Evolutionary conservation across 1,140 invertebrate species (phyloP).

Genomic region (Linepithema humile): DNA sequence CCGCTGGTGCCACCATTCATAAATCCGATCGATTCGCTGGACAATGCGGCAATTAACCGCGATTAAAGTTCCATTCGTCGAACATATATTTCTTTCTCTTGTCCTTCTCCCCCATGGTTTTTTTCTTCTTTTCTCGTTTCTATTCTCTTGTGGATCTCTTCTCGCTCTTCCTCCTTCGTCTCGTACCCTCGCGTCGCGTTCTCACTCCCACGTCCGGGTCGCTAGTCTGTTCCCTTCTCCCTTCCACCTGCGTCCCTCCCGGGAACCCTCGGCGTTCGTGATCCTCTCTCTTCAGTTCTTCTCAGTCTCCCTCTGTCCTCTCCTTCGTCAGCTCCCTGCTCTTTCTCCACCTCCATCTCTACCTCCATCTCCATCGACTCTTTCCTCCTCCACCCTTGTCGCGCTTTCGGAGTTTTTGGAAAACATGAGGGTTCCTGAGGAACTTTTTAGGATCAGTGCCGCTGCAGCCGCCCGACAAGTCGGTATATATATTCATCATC

Average conservation of each 20-base stretch:
- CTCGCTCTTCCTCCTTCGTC: constrained; percentile 5
- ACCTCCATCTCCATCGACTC: not conserved
- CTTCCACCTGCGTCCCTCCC: not conserved
- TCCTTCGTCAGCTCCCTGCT: constrained; percentile 20
- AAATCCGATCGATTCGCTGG: constrained; percentile 1
- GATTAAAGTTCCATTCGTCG: constrained; percentile 25
- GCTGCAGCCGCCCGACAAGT: constrained; percentile 49
- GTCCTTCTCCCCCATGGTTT: not conserved
- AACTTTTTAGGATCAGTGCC: constrained; percentile 72
- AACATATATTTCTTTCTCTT: not conserved
- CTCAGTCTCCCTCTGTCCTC: constrained; percentile 11
- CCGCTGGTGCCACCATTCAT: constrained; percentile 10
- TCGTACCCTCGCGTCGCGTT: not conserved
- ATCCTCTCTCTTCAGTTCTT: constrained; percentile 8
- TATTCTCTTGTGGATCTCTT: constrained; percentile 9
- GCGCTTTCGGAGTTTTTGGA: constrained; percentile 61
- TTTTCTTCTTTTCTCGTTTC: not conserved
- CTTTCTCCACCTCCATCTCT: constrained; percentile 13
- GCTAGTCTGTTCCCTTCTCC: constrained; percentile 19
- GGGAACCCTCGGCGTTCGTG: constrained; percentile 2
- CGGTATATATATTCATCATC: constrained; percentile 6
- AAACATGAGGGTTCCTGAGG: constrained; percentile 49
- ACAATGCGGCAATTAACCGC: constrained; percentile 31
- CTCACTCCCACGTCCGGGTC: constrained; percentile 31
- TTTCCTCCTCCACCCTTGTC: constrained; percentile 24